A percentile compares a stretch with the other conserved stretches of the same genome.
These are phyloP conservation scores for Hyaena hyaena DNA, from an alignment of 2,113 vertebrate genomes.

Conservation along the genomic window DNA sequence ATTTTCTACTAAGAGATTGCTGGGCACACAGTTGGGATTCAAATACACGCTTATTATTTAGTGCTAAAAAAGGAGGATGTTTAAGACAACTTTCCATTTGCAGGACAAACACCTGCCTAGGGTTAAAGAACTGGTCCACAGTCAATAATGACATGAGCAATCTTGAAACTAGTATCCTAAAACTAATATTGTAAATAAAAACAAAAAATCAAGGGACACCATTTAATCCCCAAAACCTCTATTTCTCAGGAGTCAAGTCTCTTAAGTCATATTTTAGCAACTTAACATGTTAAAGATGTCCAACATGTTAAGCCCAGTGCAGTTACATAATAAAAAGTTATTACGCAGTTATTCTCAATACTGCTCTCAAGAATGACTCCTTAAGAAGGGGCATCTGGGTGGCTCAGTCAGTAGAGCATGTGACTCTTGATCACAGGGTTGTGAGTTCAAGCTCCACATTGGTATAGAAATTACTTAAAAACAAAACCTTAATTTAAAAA, in stretches of 20 bases:
- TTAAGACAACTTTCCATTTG: neutral
- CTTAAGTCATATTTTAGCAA: conserved; percentile 37
- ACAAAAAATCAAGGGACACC: neutral
- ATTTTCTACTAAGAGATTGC: conserved; percentile 12
- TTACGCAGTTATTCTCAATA: conserved; percentile 64
- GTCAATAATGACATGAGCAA: neutral
- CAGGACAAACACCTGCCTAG: neutral
- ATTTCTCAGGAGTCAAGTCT: conserved; percentile 7
- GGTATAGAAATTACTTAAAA: neutral
- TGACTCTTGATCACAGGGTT: neutral
- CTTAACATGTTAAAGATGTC: neutral
- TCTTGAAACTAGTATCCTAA: neutral
- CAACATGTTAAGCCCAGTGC: neutral
- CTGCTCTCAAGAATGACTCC: conserved; percentile 65
- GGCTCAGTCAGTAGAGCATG: neutral
- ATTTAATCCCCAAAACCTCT: neutral
- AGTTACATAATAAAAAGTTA: conserved; percentile 76
- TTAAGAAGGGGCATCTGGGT: neutral
- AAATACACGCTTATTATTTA: neutral
- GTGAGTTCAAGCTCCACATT: neutral
- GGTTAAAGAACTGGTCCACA: neutral
- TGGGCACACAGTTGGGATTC: neutral
- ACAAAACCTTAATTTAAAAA: neutral
- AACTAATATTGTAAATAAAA: neutral
- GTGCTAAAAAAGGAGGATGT: neutral